phyloP scores from a whole-genome alignment of 92 coral and sea anemone species.

The Scolanthus callimorphus region DNA sequence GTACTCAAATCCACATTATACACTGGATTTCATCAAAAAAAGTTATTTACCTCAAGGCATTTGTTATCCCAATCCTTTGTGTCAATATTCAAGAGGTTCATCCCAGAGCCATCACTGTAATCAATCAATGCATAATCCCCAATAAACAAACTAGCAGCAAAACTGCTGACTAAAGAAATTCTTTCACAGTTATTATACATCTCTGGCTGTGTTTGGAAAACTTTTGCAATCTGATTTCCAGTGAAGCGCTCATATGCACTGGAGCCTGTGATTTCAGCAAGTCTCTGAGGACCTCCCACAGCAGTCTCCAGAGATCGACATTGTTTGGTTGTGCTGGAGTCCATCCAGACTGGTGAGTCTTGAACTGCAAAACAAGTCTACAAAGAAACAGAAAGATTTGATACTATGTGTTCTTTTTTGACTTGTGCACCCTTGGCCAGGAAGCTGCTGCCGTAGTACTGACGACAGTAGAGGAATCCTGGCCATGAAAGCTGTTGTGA shows the following conservation, averaged over 20 bases:
- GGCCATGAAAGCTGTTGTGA: no score
- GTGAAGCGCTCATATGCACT: constrained; percentile 97
- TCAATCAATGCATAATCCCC: constrained; percentile 97
- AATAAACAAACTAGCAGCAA: constrained; percentile 79
- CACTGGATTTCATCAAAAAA: no score
- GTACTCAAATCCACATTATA: no score
- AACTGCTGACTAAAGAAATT: constrained; percentile 90
- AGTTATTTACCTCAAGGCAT: constrained; percentile 87
- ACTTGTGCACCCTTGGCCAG: no score
- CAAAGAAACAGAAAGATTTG: no score
- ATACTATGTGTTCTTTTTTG: no score
- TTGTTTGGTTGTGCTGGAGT: constrained; percentile 82
- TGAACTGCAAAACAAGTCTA: constrained; percentile 79
- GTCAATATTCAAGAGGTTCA: constrained; percentile 88
- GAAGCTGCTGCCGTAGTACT: no score
- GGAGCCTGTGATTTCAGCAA: constrained; percentile 90
- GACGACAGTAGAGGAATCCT: no score
- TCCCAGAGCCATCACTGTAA: constrained; percentile 98
- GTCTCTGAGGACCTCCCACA: constrained; percentile 74
- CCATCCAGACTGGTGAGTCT: constrained; percentile 98
- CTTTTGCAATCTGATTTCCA: constrained; percentile 92
- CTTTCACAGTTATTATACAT: constrained; percentile 75
- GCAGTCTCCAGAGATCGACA: constrained; percentile 77
- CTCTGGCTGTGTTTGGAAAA: constrained; percentile 64
- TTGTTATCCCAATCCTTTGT: constrained; percentile 76